Percentiles rank a stretch among this genome's conserved stretches.
These are phyloP conservation scores for Hemaris fuciformis DNA, from an alignment of 2,888 invertebrate genomes.

Conservation along the genomic window DNA sequence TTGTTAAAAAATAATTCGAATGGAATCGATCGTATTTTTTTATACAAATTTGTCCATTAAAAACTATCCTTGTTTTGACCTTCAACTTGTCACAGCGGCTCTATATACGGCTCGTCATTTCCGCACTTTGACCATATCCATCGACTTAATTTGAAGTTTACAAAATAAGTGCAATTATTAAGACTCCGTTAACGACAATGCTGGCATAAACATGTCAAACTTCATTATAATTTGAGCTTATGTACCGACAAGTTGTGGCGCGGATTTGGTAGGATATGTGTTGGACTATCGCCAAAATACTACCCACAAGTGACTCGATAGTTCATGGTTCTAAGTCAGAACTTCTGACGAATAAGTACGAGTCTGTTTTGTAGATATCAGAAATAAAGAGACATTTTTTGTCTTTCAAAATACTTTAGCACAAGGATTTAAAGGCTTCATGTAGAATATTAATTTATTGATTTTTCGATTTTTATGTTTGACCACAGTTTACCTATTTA, in stretches of 20 bases:
- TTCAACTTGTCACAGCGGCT: constrained; percentile 1
- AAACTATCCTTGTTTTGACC: not conserved
- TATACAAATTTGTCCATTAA: not conserved
- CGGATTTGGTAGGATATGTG: not conserved
- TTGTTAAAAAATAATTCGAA: too few species aligned
- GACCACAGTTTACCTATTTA: too few species aligned
- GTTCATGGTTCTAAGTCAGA: too few species aligned
- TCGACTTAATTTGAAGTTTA: not conserved
- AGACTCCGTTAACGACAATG: constrained; percentile 4
- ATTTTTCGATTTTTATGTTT: too few species aligned
- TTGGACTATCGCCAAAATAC: not conserved
- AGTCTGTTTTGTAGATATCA: too few species aligned
- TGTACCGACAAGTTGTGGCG: constrained; percentile 17
- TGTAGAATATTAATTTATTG: too few species aligned
- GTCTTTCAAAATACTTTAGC: too few species aligned
- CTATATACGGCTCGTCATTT: not conserved
- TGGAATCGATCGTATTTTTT: too few species aligned
- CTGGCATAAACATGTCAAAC: constrained; percentile 20
- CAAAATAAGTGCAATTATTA: constrained; percentile 11
- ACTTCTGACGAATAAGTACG: too few species aligned
- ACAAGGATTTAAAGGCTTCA: too few species aligned
- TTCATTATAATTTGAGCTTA: constrained; percentile 31
- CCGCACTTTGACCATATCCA: not conserved
- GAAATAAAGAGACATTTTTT: too few species aligned
- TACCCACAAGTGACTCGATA: too few species aligned